A percentile compares a stretch with the other conserved stretches of the same genome.
phyloP scores from a whole-genome alignment of 2,113 vertebrate genomes.

The Mugil cephalus region DNA sequence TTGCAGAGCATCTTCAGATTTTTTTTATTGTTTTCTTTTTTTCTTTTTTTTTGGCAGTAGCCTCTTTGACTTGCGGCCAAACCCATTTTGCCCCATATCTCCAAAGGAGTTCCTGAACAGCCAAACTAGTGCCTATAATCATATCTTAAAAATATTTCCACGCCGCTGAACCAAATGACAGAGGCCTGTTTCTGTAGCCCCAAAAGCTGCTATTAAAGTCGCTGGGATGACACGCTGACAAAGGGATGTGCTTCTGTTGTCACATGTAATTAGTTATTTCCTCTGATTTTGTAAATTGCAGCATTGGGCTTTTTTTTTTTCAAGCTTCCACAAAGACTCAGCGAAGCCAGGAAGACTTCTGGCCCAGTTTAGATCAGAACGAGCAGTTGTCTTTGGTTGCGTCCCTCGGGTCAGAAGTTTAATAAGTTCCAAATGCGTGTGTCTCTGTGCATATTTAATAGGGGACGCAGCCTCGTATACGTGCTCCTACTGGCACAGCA shows the following conservation, averaged over 20 bases:
- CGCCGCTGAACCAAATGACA: slow-evolving; percentile 32
- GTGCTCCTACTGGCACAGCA: slow-evolving; percentile 61
- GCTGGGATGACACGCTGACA: slow-evolving; percentile 41
- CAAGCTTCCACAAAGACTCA: slow-evolving; percentile 11
- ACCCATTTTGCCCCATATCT: slow-evolving; percentile 43
- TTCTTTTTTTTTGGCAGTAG: slow-evolving; percentile 8
- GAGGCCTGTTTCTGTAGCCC: slow-evolving; percentile 46
- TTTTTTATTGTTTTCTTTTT: too few relatives aligned
- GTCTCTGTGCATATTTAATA: slow-evolving; percentile 29
- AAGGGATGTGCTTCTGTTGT: slow-evolving; percentile 56
- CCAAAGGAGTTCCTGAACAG: slow-evolving; percentile 22
- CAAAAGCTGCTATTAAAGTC: slow-evolving; percentile 59
- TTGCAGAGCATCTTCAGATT: slow-evolving; percentile 20
- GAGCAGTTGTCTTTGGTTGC: slow-evolving; percentile 57
- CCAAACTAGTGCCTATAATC: slow-evolving; percentile 44
- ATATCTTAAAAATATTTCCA: slow-evolving; percentile 37
- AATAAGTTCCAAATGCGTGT: slow-evolving; percentile 79
- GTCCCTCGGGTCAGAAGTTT: slow-evolving; percentile 72
- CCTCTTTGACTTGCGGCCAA: slow-evolving; percentile 31
- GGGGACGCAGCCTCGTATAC: slow-evolving; percentile 54
- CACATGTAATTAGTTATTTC: slow-evolving; percentile 59
- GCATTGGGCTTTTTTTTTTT: slow-evolving; percentile 1
- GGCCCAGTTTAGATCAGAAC: slow-evolving; percentile 43
- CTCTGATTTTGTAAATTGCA: slow-evolving; percentile 59
- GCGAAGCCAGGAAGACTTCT: slow-evolving; percentile 39